Percentiles rank a stretch among this genome's conserved stretches.
phyloP scores from a whole-genome alignment of 2,113 vertebrate species.

The Labrus mixtus region DNA sequence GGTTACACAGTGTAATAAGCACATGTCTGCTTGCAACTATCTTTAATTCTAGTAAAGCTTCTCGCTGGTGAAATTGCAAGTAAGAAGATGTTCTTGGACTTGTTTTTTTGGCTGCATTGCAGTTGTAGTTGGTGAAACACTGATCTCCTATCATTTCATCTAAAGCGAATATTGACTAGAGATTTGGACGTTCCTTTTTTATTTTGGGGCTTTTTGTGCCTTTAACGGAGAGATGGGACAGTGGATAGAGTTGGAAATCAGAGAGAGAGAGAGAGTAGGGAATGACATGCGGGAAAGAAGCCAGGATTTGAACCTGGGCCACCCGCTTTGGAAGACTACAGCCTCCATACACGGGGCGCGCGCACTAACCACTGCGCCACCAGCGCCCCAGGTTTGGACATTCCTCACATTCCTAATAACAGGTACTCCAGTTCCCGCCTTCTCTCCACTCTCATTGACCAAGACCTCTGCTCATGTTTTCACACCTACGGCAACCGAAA shows the following conservation, averaged over 20 bases:
- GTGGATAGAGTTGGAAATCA: no score
- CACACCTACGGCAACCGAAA: no score
- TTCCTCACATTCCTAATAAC: constrained; percentile 59
- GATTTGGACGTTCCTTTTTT: no score
- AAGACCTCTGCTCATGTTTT: no score
- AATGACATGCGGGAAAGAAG: no score
- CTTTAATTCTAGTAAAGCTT: neutral
- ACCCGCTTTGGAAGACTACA: no score
- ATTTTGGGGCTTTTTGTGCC: no score
- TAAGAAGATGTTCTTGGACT: constrained; percentile 7
- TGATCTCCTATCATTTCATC: constrained; percentile 57
- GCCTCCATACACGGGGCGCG: no score
- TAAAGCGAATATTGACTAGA: constrained; percentile 59
- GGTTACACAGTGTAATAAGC: constrained; percentile 1
- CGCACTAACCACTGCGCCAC: no score
- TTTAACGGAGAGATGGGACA: no score
- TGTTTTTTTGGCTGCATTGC: neutral
- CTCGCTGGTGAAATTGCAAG: constrained; percentile 12
- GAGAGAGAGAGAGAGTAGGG: no score
- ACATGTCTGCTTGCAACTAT: neutral
- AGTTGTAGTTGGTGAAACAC: constrained; percentile 23
- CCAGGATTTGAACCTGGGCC: no score
- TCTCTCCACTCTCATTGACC: constrained; percentile 6
- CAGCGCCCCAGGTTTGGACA: constrained; percentile 47
- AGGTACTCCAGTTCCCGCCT: constrained; percentile 40